These are phyloP conservation scores for Scolopax bukidnonensis DNA, from an alignment of 2,797 vertebrate species.

Conservation along the genomic window DNA sequence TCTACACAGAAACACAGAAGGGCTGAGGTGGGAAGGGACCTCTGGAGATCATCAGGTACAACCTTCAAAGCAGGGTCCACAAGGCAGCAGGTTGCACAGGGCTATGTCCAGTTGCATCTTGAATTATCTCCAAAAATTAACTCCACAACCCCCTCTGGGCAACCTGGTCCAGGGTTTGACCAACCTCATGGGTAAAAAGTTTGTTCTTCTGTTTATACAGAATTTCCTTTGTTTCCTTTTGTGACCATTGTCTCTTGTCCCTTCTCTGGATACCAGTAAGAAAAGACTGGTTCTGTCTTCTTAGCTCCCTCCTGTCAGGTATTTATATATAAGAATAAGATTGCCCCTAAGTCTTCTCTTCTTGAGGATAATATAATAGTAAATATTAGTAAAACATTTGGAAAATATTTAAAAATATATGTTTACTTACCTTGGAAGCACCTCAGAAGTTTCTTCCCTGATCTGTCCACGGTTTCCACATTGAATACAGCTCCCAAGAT, in stretches of 20 bases:
- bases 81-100: background rate
- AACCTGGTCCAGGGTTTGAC: background rate
- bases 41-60: background rate
- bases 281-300: background rate
- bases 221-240: background rate
- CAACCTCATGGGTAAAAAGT: background rate
- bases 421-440: background rate
- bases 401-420: background rate
- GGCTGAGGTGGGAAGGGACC: background rate
- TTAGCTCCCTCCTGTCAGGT: background rate
- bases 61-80: background rate
- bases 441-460: background rate
- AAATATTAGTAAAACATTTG: background rate
- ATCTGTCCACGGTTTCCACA: background rate
- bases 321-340: background rate
- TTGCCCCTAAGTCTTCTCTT: background rate
- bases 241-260: background rate
- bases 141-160: background rate
- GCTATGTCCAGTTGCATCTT: background rate
- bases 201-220: background rate
- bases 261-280: background rate
- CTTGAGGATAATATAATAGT: background rate
- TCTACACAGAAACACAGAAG: background rate
- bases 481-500: background rate
- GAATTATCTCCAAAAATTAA: background rate